Evolutionary conservation across 30 jellyfish, hydroid and myxozoan genomes (phyloP), one percentile per base, ranked within the genome.

Genomic region (Aurelia coerulea): DNA sequence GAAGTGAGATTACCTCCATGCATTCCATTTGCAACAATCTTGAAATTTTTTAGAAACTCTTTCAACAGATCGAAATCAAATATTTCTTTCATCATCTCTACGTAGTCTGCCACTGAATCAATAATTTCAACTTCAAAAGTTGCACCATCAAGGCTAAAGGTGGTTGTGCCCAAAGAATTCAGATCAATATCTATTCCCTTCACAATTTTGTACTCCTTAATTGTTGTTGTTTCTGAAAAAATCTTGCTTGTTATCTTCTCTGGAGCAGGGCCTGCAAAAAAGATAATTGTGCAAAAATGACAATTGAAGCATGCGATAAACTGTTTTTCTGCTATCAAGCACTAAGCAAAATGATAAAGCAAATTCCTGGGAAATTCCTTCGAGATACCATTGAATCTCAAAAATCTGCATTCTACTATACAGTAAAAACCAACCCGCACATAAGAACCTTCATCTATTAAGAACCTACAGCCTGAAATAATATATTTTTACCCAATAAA

Each of bases 251-350:
- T 94, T 18, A 89, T 68, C 77, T 73, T 70, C 70, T 80, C 97
- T 23, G 97, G 97, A 23, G 99, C 99, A 16, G 97, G 97, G 0
- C 99, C 99, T 94, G 35, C 4, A n/a, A 42, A 64, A 6, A 46
- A 46, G 14, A 46, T 46, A 0, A 46, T 46, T 46, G 15, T 46
- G 56, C 15, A 46, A 0, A 9, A 9, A 58, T 52, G 18, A 41
- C 29, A 75, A 86, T n/a, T 19, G 66, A 63, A 42, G 3, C 10
- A 53, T 14, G 5, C 33, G 1, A 18, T 33, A 15, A 39, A 49
- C 5, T 2, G 7, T 31, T 15, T 5, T 2, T 32, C 31, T 72
- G 69, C 18, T 15, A 17, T 31, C 17, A 17, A 35, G 32, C 16
- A 35, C 42, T 12, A 4, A 31, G 49, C 32, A n/a, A 8, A 50